Evolutionary conservation across 2,888 invertebrate species (phyloP), one percentile per base, ranked within the genome.

Genomic region (Molorchus minor): DNA sequence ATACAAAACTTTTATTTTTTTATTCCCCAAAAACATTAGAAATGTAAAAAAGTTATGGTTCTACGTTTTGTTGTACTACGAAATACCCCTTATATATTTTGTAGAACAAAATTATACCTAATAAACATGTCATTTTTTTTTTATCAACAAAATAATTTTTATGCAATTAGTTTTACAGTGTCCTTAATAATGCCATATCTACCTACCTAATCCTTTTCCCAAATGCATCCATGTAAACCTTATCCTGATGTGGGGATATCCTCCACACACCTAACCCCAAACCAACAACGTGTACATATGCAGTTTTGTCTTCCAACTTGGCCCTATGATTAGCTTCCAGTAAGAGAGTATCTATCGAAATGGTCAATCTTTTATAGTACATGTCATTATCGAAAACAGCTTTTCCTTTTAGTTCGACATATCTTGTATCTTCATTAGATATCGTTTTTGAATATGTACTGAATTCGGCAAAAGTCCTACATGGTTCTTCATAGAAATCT

Each of bases 231-330:
- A 89, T 75, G 69, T 87, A 90, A 33, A 88, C 83, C 65, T 86
- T 82, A 10, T 83, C 82, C 71, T 90, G 90, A 59, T 88, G 87
- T 0, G 77, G 70, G 0, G 86, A 84, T 30, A 85, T 80, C 71
- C 78, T 84, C 89, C 90, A 90, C 0, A 88, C 88, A 0, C 89
- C 90, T 12, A 87, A 75, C 43, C 88, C 88, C 38, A 87, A 84
- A 8, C 89, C 90, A 25, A 89, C 85, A 4, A 90, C 82, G 75
- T 89, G 88, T 0, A 90, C 68, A 67, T 83, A 89, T 0, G 87
- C 89, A 4, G 80, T 78, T 29, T 82, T 85, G 17, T 78, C 82
- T 2, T 75, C 80, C 0, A 78, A 78, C 8, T 75, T 76, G 0
- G 86, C 88, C n/a, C 88, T 80, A 0, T 80, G 77, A 58, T 88